phyloP scores from a whole-genome alignment of 2,888 invertebrate genomes.

The Lordiphosa andalusiaca region DNA sequence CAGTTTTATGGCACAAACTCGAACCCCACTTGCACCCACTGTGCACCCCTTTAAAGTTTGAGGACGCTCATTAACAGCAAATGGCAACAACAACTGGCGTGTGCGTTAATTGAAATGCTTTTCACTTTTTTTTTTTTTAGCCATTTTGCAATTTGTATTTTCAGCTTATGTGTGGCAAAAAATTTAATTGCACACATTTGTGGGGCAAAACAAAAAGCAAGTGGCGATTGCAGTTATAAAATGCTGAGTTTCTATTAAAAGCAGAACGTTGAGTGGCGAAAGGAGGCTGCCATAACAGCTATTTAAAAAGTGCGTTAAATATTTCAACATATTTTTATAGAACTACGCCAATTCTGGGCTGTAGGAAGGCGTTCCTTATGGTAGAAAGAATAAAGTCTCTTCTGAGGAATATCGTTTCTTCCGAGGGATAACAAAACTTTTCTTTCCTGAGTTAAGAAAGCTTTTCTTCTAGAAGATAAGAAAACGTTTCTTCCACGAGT shows the following conservation, averaged over 20 bases:
- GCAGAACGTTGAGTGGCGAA: too few relatives aligned
- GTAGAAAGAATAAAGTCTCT: too few relatives aligned
- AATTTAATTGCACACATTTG: slow-evolving; percentile 60
- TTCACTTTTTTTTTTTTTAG: slow-evolving; percentile 54
- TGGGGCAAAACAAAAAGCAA: slow-evolving; percentile 4
- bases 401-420: too few relatives aligned
- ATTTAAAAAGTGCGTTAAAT: too few relatives aligned
- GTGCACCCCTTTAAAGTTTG: slow-evolving; percentile 54
- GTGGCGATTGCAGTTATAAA: neutral
- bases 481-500: too few relatives aligned
- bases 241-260: neutral
- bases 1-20: slow-evolving; percentile 72
- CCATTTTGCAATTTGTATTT: slow-evolving; percentile 17
- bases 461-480: too few relatives aligned
- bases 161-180: slow-evolving; percentile 40
- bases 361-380: too few relatives aligned
- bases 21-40: slow-evolving; percentile 58
- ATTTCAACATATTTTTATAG: too few relatives aligned
- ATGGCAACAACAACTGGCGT: slow-evolving; percentile 23
- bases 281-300: too few relatives aligned
- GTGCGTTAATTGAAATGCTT: slow-evolving; percentile 70
- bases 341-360: too few relatives aligned
- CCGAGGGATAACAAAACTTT: too few relatives aligned
- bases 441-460: too few relatives aligned
- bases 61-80: slow-evolving; percentile 64